These are phyloP conservation scores for Mythimna loreyi DNA, from an alignment of 2,888 invertebrate species.

Conservation along the genomic window DNA sequence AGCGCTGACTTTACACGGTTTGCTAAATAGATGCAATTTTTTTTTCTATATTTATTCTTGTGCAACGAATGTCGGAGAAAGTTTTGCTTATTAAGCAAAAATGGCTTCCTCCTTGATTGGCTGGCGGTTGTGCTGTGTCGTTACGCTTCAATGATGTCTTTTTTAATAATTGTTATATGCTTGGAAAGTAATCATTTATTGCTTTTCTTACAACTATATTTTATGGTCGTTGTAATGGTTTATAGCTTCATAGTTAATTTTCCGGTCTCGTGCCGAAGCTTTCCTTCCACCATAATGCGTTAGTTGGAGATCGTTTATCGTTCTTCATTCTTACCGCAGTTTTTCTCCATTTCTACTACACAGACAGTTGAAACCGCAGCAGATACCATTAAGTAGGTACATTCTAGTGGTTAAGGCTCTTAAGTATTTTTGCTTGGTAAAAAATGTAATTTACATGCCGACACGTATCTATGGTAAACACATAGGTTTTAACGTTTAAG, in stretches of 20 bases:
- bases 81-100: constrained; percentile 71
- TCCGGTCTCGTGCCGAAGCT: constrained; percentile 56
- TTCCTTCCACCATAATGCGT: constrained; percentile 39
- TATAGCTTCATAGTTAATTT: constrained; percentile 52
- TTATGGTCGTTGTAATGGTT: constrained; percentile 45
- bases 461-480: constrained; percentile 41
- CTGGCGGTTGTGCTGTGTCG: constrained; percentile 37
- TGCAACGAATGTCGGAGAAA: constrained; percentile 72
- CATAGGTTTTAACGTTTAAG: constrained; percentile 12
- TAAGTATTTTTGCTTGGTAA: constrained; percentile 48
- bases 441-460: constrained; percentile 45
- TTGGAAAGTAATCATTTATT: constrained; percentile 51
- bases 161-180: constrained; percentile 44
- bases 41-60: constrained; percentile 63
- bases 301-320: constrained; percentile 51
- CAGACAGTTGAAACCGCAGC: constrained; percentile 58
- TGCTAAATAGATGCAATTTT: constrained; percentile 80
- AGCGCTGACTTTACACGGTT: constrained; percentile 67
- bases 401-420: constrained; percentile 56
- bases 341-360: constrained; percentile 49
- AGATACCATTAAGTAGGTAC: constrained; percentile 45
- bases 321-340: constrained; percentile 54
- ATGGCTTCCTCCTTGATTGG: constrained; percentile 60
- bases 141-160: constrained; percentile 43
- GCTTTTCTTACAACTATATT: constrained; percentile 42